Evolutionary conservation across 2,888 invertebrate genomes (phyloP), one percentile per base, ranked within the genome.

Genomic region (Rhopalosiphum nymphaeae): DNA sequence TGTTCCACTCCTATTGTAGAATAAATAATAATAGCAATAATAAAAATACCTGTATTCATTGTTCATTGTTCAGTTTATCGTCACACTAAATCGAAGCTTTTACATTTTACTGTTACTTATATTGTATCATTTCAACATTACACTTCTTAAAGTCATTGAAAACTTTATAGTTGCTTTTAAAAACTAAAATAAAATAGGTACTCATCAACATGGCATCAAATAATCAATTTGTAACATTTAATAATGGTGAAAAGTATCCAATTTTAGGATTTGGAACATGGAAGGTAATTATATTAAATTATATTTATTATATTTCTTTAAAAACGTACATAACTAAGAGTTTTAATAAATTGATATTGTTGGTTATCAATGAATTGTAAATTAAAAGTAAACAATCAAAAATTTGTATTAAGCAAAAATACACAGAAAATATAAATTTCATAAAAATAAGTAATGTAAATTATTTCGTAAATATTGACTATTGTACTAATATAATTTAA

Each of bases 241-340:
- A 95, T 91, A 96, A 96, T 95, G 96, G 96, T 25, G 87, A 95
- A 36, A 95, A 95, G 94, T 96, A 96, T 95, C 96, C 96, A 7
- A 95, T 95, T 94, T 93, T 96, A 85, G 96, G 96, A 0, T 95
- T 96, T 13, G 96, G 96, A 57, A 96, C 96, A 29, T 96, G 96
- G 95, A 95, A 95, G 95, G 96, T 96, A 95, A 95, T 44, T 44
- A 89, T 61, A 89, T 46, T 44, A 89, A 26, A 21, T 29, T 29
- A 44, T 13, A n/a, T 86, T 86, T 29, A 86, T 29, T 29, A 53
- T 53, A 21, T 53, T 16, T 78, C 13, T 13, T n/a, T 4, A 4
- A 67, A 67, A 67, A 61, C n/a, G 67, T n/a, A n/a, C 4, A 13
- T 11, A 67, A 67, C n/a, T n/a, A 67, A n/a, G 3, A 13, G n/a